phyloP scores from a whole-genome alignment of 1,140 invertebrate species.

The Xylocopa sonorina region DNA sequence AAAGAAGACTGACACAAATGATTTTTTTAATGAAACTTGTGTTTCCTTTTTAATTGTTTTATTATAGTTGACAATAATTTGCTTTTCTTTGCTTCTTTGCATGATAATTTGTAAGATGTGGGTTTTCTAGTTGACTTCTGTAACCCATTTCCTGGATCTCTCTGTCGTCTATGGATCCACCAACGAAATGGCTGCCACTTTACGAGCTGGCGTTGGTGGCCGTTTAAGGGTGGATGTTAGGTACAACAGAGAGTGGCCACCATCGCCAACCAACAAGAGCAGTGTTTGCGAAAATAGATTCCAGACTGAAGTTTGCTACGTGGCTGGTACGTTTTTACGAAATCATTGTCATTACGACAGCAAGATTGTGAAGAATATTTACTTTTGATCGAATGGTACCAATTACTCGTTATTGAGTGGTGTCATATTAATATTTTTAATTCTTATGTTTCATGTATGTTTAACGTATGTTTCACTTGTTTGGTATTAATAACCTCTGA shows the following conservation, averaged over 20 bases:
- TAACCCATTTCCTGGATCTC: constrained; percentile 92
- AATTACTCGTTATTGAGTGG: background rate
- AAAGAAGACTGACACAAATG: no score
- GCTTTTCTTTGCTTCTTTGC: no score
- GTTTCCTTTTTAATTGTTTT: no score
- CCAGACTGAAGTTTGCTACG: constrained; percentile 85
- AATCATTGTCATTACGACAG: background rate
- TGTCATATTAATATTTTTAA: no score
- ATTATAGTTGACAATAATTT: no score
- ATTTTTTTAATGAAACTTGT: no score
- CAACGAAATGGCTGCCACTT: constrained; percentile 83
- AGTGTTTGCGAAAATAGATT: constrained; percentile 83
- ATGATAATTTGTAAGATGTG: no score
- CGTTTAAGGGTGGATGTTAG: constrained; percentile 85
- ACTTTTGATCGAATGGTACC: no score
- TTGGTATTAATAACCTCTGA: background rate
- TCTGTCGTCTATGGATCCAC: constrained; percentile 93
- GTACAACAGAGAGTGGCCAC: constrained; percentile 86
- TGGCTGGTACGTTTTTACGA: constrained; percentile 82
- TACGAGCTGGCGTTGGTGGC: constrained; percentile 86
- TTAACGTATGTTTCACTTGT: background rate
- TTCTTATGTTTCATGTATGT: no score
- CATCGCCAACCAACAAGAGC: constrained; percentile 85
- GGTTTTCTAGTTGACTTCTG: constrained; percentile 86
- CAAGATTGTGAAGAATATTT: background rate